Evolutionary conservation across 2,797 vertebrate genomes (phyloP).

Genomic region (Rhabdophis nuchalis): DNA sequence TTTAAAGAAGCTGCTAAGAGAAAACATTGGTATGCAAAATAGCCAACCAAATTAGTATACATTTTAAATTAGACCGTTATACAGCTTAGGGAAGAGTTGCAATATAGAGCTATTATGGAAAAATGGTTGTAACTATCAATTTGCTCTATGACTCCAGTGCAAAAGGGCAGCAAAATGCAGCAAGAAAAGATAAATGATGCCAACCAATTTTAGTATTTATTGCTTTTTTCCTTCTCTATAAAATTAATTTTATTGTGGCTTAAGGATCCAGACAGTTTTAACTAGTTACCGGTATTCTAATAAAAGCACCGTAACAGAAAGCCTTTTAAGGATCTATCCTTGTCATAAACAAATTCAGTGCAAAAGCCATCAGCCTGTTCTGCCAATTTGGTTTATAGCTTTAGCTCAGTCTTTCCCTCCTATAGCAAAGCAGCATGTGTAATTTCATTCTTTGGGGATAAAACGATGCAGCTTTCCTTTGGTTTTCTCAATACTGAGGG

Average conservation of each 20-base stretch:
- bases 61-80: background rate
- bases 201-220: background rate
- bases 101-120: constrained; percentile 8
- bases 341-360: background rate
- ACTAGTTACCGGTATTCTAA: background rate
- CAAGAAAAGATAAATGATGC: constrained; percentile 20
- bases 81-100: constrained; percentile 37
- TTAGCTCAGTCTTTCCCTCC: background rate
- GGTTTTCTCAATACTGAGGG: background rate
- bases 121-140: constrained; percentile 41
- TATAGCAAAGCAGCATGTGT: background rate
- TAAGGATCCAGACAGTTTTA: background rate
- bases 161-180: background rate
- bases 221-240: constrained; percentile 36
- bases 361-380: background rate
- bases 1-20: constrained; percentile 1
- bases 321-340: constrained; percentile 21
- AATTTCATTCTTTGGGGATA: background rate
- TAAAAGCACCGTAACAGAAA: background rate
- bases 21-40: constrained; percentile 18
- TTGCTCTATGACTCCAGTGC: rapidly evolving
- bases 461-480: background rate
- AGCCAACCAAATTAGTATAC: background rate
- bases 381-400: background rate
- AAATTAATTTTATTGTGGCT: constrained; percentile 26